phyloP scores from a whole-genome alignment of 2,113 vertebrate genomes.

The Microtus oregoni region DNA sequence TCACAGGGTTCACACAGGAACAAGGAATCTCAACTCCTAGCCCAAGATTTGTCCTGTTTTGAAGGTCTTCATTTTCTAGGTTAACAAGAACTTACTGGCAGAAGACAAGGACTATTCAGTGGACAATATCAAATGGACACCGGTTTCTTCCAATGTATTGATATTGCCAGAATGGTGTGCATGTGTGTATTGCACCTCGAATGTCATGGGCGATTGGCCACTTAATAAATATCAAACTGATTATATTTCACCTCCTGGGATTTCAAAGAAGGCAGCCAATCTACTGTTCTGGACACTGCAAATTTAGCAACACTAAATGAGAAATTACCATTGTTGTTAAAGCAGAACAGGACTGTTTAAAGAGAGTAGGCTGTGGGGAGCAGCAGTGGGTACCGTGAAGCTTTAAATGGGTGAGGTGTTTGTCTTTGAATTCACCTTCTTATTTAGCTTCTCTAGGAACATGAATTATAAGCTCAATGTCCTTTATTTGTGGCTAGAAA shows the following conservation, averaged over 20 bases:
- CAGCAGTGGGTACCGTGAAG: neutral
- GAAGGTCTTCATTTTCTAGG: neutral
- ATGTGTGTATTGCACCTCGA: neutral
- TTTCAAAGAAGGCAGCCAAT: neutral
- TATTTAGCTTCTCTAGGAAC: too few relatives aligned
- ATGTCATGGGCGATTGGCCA: neutral
- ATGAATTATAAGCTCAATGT: too few relatives aligned
- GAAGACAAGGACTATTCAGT: neutral
- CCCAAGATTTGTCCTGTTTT: neutral
- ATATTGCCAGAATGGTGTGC: neutral
- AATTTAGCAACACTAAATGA: neutral
- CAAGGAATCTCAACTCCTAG: fast-evolving
- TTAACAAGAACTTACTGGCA: neutral
- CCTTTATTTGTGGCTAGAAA: too few relatives aligned
- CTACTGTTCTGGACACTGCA: neutral
- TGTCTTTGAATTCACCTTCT: too few relatives aligned
- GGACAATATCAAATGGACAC: neutral
- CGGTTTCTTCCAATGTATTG: neutral
- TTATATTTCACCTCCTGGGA: neutral
- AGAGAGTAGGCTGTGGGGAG: neutral
- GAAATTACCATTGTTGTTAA: constrained; percentile 39
- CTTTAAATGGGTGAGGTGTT: neutral
- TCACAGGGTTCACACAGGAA: fast-evolving
- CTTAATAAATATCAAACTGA: neutral
- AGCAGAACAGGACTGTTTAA: neutral